A percentile compares a stretch with the other conserved stretches of the same genome.
phyloP scores from a whole-genome alignment of 2,888 invertebrate species.

The Eumerus sabulonum region DNA sequence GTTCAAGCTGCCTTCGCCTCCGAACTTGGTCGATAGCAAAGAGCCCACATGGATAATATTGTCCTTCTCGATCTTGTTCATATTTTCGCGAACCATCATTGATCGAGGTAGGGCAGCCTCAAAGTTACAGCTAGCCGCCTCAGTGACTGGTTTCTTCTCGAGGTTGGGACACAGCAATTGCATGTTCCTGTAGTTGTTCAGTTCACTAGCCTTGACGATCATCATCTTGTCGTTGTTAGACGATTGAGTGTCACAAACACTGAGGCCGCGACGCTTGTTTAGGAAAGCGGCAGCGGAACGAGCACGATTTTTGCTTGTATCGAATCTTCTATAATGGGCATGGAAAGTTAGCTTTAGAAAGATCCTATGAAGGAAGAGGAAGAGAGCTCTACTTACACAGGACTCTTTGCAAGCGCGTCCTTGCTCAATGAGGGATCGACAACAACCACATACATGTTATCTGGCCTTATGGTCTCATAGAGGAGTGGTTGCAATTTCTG shows the following conservation, averaged over 20 bases:
- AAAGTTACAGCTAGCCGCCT: slow-evolving; percentile 75
- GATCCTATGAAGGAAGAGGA: neutral
- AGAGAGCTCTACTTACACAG: slow-evolving; percentile 73
- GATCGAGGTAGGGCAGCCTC: slow-evolving; percentile 76
- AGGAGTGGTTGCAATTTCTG: slow-evolving; percentile 74
- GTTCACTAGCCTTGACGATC: slow-evolving; percentile 74
- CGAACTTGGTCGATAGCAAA: slow-evolving; percentile 76
- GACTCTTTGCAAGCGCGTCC: slow-evolving; percentile 73
- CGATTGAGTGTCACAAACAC: slow-evolving; percentile 72
- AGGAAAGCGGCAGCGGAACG: slow-evolving; percentile 75
- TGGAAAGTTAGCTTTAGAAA: neutral
- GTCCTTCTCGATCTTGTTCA: slow-evolving; percentile 75
- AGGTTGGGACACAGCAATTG: slow-evolving; percentile 76
- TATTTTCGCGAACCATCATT: slow-evolving; percentile 73
- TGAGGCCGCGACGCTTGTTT: slow-evolving; percentile 74
- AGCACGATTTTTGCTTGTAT: slow-evolving; percentile 73
- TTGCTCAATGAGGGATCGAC: slow-evolving; percentile 73
- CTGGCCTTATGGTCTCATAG: slow-evolving; percentile 73
- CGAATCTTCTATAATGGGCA: slow-evolving; percentile 72
- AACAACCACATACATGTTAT: slow-evolving; percentile 75
- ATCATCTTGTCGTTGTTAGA: slow-evolving; percentile 72
- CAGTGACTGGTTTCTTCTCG: slow-evolving; percentile 75
- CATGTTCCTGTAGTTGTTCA: slow-evolving; percentile 74
- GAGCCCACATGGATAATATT: slow-evolving; percentile 76
- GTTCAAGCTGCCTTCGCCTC: slow-evolving; percentile 73